phyloP scores from a whole-genome alignment of 2,113 vertebrate genomes.

The Muntiacus muntjak region DNA sequence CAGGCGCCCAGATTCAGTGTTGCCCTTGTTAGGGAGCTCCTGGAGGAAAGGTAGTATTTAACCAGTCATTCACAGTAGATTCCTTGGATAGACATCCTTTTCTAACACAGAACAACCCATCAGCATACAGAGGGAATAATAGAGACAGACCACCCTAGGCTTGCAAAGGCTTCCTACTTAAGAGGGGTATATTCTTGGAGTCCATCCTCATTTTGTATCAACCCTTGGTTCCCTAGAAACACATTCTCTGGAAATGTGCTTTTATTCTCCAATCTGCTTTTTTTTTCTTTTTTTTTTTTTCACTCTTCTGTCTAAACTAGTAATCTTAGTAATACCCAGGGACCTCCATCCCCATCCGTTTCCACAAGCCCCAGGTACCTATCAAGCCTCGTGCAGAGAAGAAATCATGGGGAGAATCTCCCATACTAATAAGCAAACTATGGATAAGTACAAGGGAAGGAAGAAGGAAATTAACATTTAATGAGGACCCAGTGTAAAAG shows the following conservation, averaged over 20 bases:
- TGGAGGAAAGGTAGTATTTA: not conserved
- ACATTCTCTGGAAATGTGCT: not conserved
- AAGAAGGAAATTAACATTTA: constrained; percentile 1
- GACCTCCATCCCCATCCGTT: not conserved
- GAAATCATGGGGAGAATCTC: not conserved
- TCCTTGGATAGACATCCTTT: not conserved
- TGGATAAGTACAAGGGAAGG: not conserved
- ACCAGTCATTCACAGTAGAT: not conserved
- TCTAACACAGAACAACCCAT: not conserved
- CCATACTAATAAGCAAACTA: not conserved
- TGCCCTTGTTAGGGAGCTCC: not conserved
- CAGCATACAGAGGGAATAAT: not conserved
- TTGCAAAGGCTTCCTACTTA: not conserved
- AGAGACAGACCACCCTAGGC: not conserved
- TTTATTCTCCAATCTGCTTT: not conserved
- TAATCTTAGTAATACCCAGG: not conserved
- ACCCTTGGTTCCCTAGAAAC: not conserved
- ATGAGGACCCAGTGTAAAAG: not conserved
- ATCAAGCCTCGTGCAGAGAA: not conserved
- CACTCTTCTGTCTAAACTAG: not conserved
- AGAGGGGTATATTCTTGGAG: not conserved
- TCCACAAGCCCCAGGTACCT: not conserved
- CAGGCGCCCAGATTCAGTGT: not conserved
- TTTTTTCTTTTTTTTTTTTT: not conserved
- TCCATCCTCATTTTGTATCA: not conserved